These are phyloP conservation scores for Megaustenia siamemsis DNA, from an alignment of 2,888 invertebrate genomes.

Conservation along the genomic window DNA sequence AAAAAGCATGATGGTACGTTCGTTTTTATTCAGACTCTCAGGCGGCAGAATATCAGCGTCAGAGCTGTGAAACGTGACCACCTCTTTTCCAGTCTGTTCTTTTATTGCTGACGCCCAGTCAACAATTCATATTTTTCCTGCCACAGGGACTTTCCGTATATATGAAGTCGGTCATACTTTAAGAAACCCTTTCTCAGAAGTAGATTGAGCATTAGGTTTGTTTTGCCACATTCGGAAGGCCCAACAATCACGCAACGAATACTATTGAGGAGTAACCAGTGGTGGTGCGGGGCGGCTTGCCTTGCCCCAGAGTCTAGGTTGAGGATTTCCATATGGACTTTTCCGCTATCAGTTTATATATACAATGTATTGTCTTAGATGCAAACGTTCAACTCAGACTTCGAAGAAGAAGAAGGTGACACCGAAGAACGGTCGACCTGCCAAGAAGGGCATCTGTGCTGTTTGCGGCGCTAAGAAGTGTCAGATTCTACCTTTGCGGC, in stretches of 20 bases:
- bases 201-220: neutral
- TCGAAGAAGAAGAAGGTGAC: neutral
- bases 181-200: neutral
- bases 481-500: neutral
- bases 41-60: neutral
- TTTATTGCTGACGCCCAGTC: neutral
- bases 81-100: neutral
- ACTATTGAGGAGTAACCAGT: neutral
- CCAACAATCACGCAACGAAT: neutral
- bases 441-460: neutral
- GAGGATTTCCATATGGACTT: neutral
- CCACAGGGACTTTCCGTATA: neutral
- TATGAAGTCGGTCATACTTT: neutral
- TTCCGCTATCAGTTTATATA: too few species aligned
- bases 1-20: neutral
- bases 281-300: neutral
- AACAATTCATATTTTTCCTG: neutral
- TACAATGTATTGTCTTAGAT: neutral
- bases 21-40: neutral
- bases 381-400: neutral
- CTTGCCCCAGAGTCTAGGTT: neutral
- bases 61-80: neutral
- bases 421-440: neutral
- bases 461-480: conserved; percentile 13
- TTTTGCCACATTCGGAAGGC: neutral